Evolutionary conservation across 2,888 invertebrate genomes (phyloP), one percentile per base, ranked within the genome.

Genomic region (Drosophila eohydei): DNA sequence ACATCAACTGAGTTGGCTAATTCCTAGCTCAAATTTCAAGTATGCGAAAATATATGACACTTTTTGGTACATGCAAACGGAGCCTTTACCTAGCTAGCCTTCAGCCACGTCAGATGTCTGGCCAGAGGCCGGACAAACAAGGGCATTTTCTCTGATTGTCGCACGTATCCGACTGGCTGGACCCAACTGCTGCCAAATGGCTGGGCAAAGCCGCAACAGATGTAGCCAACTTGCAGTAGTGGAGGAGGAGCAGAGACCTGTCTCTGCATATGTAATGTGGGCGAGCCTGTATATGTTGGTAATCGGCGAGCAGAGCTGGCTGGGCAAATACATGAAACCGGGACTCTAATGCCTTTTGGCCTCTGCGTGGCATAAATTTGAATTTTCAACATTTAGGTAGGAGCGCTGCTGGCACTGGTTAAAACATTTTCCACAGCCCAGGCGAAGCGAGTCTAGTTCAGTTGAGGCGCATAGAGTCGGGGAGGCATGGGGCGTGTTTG

Each of bases 291-390:
- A 41, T 40, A 46, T 55, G 57, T 50, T 65, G 68, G 66, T 67
- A 74, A 61, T 68, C 84, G 76, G 70, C 41, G 46, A 66, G 67
- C 48, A 61, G 73, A 74, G 65, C 52, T 50, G 56, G 43, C 64
- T 56, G 44, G 32, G 65, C 59, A 80, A 77, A 82, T 69, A 81
- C 67, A 83, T 66, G 63, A 75, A 65, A 83, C 67, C 62, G 79
- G 50, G 50, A 74, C 62, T 76, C 59, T 38, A 60, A 70, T 72
- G 72, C 63, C 66, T 81, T 72, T 68, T 70, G 81, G 71, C 71
- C 69, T 71, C 48, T 58, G 60, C 69, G 66, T 68, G 67, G 88
- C 78, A 84, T 84, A 84, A 84, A 84, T 84, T 85, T 85, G 77
- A 77, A 88, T 84, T 82, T 88, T 71, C 80, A 77, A 71, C 86